phyloP scores from a whole-genome alignment of 2,113 vertebrate species.

The Xyliphius kryptos region DNA sequence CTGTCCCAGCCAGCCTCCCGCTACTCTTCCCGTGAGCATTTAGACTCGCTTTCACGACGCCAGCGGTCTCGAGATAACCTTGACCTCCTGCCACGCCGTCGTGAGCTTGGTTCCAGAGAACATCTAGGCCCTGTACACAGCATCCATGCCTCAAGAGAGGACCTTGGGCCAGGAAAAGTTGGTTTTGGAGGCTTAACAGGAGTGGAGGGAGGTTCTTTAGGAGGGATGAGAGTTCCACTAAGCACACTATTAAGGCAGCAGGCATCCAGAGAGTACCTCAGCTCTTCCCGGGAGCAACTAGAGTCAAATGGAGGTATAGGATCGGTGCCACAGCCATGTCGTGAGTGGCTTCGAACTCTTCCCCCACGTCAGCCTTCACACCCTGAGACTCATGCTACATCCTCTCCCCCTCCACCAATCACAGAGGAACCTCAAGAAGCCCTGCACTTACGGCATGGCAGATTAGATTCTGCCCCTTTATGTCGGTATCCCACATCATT shows the following conservation, averaged over 20 bases:
- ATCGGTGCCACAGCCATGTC: conserved; percentile 60
- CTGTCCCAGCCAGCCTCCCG: conserved; percentile 90
- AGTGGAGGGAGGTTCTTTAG: conserved; percentile 61
- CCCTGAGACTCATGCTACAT: conserved; percentile 67
- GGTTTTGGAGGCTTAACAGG: conserved; percentile 40
- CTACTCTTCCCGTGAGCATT: conserved; percentile 90
- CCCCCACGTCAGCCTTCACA: conserved; percentile 76
- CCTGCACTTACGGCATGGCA: conserved; percentile 67
- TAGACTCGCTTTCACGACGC: conserved; percentile 82
- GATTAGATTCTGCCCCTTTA: conserved; percentile 70
- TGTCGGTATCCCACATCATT: conserved; percentile 70
- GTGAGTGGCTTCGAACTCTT: conserved; percentile 75
- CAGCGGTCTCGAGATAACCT: conserved; percentile 90
- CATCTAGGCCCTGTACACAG: conserved; percentile 71
- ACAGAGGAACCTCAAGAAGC: conserved; percentile 76
- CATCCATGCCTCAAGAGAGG: conserved; percentile 82
- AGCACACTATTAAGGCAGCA: conserved; percentile 74
- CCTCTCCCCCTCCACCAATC: conserved; percentile 77
- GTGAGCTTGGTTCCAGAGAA: conserved; percentile 73
- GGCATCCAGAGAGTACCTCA: conserved; percentile 68
- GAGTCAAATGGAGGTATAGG: conserved; percentile 51
- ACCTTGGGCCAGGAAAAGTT: conserved; percentile 66
- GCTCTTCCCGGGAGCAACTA: conserved; percentile 68
- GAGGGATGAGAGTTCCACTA: conserved; percentile 66
- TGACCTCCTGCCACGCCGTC: conserved; percentile 48